Evolutionary conservation across 2,888 invertebrate species (phyloP), one percentile per base, ranked within the genome.

Genomic region (Enchytraeus crypticus): DNA sequence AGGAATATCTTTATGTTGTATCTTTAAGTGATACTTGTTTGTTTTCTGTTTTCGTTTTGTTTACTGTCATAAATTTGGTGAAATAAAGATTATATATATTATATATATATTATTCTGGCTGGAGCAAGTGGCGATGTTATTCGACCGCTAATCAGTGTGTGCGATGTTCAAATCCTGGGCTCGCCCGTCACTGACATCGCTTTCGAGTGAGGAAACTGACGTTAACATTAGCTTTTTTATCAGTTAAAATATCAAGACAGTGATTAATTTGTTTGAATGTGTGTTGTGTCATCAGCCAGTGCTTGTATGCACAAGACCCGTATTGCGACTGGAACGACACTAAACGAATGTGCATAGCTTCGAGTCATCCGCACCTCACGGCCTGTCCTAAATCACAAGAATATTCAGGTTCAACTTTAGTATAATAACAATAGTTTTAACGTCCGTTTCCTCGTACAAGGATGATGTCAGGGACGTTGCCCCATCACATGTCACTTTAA

Each of bases 291-390:
- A 18, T 8, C 69, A 79, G 79, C 51, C 60, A 87, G 5, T 93
- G 93, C 76, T 75, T 89, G 49, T 87, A 87, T 69, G 87, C 92
- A 0, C 88, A 87, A 80, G 93, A 95, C 80, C 93, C 93, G 0
- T 92, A 93, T 76, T 95, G 95, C 77, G 92, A 92, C 0, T 95
- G 93, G 93, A 87, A 92, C 79, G 57, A 57, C 4, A 14, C 29
- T 8, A 21, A 45, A 2, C n/a, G 21, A 1, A 43, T 18, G 21
- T 57, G 57, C 30, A 76, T 84, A 51, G 83, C 83, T 1, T 85
- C 85, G 72, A 91, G 92, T 86, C 81, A 84, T 49, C 92, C 92
- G 77, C 81, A 83, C 29, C 84, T 87, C 0, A 83, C 83, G 0
- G 81, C 82, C n/a, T 92, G 91, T 71, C 88, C 89, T 0, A 11